Evolutionary conservation across 2,113 vertebrate species (phyloP), one percentile per base, ranked within the genome.

Genomic region (Cavia aperea): DNA sequence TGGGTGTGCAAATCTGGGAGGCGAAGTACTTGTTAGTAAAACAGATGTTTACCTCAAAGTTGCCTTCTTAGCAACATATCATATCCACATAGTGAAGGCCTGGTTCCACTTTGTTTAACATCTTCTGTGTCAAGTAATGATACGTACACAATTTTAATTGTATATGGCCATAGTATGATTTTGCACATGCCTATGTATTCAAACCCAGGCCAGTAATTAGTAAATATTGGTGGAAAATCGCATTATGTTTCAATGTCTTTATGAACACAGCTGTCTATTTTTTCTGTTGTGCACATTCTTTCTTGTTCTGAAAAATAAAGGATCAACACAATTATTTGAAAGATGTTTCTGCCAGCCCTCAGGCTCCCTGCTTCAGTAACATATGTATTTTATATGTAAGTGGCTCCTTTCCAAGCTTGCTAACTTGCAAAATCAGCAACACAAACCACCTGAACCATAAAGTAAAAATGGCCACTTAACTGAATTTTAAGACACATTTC

Each of bases 11-110:
- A 79, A 68, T 86, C 82, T 92, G 68, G 73, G 83, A 72, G 73
- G 83, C 82, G 33, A 84, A 82, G 39, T 88, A 78, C 18, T 88
- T 93, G 54, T 60, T 88, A 87, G 43, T 81, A 65, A 94, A 92
- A 93, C 86, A 96, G 81, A 94, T 96, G 88, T 89, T 95, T 92
- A 90, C 31, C 54, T 77, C 19, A 18, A 88, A 92, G 73, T 83
- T 86, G 46, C n/a, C 24, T 46, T 93, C 4, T 70, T 91, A 88
- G 77, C 43, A 85, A 65, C 54, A 56, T 51, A 86, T 29, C 94
- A 31, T 94, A 93, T 93, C 95, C 85, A 65, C 68, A 56, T 79
- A 75, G 43, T 15, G 51, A 91, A 82, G 79, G 51, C 23, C 82
- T 85, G 82, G 83, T 78, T 92, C 89, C 62, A 39, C 54, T 24